These are phyloP conservation scores for Homalodisca vitripennis DNA, from an alignment of 1,140 invertebrate species.

Conservation along the genomic window DNA sequence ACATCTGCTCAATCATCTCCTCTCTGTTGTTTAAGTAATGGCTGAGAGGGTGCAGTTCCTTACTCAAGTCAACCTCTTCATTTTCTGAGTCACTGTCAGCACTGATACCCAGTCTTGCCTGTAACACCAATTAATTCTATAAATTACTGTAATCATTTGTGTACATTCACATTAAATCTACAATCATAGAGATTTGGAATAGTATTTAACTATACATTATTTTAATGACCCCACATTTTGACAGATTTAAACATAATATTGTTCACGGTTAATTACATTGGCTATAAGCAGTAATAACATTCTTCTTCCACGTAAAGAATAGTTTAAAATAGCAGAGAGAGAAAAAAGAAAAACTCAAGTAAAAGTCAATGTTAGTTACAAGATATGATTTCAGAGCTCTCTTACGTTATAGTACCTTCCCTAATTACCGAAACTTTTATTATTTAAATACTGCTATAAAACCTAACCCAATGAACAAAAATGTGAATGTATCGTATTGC, in stretches of 20 bases:
- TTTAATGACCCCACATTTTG: neutral
- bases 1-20: conserved; percentile 44
- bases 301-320: too few relatives aligned
- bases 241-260: neutral
- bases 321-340: too few relatives aligned
- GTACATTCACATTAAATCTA: neutral
- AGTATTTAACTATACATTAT: neutral
- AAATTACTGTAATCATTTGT: neutral
- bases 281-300: too few relatives aligned
- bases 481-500: too few relatives aligned
- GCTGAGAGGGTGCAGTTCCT: conserved; percentile 40
- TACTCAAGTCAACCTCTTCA: conserved; percentile 35
- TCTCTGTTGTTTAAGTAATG: conserved; percentile 42
- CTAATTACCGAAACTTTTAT: too few relatives aligned
- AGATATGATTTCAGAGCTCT: too few relatives aligned
- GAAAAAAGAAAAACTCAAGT: too few relatives aligned
- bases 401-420: too few relatives aligned
- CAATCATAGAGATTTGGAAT: neutral
- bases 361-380: too few relatives aligned
- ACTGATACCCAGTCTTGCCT: conserved; percentile 1
- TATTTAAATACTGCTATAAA: too few relatives aligned
- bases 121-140: neutral
- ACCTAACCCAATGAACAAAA: too few relatives aligned
- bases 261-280: neutral
- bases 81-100: conserved; percentile 28